Percentiles rank a stretch among this genome's conserved stretches.
phyloP scores from a whole-genome alignment of 2,797 vertebrate genomes.

The Gallinago stenura region DNA sequence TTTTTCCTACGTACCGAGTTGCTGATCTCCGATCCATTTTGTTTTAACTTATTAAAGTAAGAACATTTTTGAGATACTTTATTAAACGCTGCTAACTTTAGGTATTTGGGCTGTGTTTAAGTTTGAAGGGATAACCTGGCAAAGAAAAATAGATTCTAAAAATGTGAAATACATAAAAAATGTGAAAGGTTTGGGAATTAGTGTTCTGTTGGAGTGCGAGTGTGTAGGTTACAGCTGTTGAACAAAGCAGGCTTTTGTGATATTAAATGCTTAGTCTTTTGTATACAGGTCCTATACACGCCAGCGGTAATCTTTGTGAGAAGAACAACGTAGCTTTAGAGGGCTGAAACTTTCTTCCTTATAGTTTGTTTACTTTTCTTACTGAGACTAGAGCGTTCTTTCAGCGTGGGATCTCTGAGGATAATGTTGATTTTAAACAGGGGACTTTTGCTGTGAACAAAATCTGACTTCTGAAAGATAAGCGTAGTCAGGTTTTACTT shows the following conservation, averaged over 20 bases:
- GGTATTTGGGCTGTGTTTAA: neutral
- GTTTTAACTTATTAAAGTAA: neutral
- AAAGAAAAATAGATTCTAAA: neutral
- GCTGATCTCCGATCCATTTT: neutral
- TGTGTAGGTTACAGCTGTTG: neutral
- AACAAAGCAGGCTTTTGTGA: slow-evolving; percentile 25
- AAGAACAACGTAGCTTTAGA: neutral
- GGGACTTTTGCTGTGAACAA: neutral
- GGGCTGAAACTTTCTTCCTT: neutral
- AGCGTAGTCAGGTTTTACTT: neutral
- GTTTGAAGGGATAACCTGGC: neutral
- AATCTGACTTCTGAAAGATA: neutral
- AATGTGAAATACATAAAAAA: neutral
- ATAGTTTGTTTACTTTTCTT: slow-evolving; percentile 20
- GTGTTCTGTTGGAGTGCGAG: neutral
- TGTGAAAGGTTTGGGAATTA: neutral
- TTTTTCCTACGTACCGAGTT: neutral
- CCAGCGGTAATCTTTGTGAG: neutral
- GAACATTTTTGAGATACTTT: neutral
- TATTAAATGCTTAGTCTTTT: neutral
- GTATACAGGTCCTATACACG: neutral
- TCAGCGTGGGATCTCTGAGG: neutral
- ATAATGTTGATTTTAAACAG: slow-evolving; percentile 31
- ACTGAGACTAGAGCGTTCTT: neutral
- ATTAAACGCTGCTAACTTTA: neutral